Evolutionary conservation across 2,888 invertebrate genomes (phyloP), one percentile per base, ranked within the genome.

Genomic region (Amiota communis): DNA sequence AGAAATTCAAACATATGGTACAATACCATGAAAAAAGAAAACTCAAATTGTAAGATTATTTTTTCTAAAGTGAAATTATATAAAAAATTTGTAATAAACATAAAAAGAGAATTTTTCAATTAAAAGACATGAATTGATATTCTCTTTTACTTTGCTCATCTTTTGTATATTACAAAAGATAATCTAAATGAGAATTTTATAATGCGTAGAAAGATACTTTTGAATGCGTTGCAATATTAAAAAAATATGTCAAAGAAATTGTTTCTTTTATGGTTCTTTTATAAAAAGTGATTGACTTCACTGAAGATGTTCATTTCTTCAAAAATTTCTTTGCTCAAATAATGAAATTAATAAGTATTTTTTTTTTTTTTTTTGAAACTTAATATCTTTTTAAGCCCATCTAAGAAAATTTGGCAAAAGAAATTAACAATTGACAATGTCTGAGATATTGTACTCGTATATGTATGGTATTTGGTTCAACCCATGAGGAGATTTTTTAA

Each of bases 151-250:
- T 23, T 23, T 11, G 23, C 36, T 36, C 65, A 53, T 12, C 59
- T 8, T 68, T 68, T 68, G 67, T 68, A 23, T 67, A 13, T 17
- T 20, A 51, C 13, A 20, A 36, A 15, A 46, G 63, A 63, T 68
- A 68, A 68, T 51, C 67, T 68, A 68, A 68, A 68, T 68, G 51
- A 68, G 67, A 51, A 51, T 68, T 68, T 68, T 68, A 36, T 36
- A 68, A 68, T 68, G 67, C 59, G 9, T 59, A 8, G 1, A 59
- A 11, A 20, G 8, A 59, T 59, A 8, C 20, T 59, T 59, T 36
- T 36, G 4, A 36, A 36, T 36, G 36, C 36, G 36, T 36, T 6
- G 8, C 36, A 36, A 36, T 36, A 36, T n/a, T 36, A 36, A 36
- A 36, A 36, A 36, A 36, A 36, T 36, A 6, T 36, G 8, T 36